Evolutionary conservation across 2,113 vertebrate genomes (phyloP), one percentile per base, ranked within the genome.

Genomic region (Dicentrarchus labrax): DNA sequence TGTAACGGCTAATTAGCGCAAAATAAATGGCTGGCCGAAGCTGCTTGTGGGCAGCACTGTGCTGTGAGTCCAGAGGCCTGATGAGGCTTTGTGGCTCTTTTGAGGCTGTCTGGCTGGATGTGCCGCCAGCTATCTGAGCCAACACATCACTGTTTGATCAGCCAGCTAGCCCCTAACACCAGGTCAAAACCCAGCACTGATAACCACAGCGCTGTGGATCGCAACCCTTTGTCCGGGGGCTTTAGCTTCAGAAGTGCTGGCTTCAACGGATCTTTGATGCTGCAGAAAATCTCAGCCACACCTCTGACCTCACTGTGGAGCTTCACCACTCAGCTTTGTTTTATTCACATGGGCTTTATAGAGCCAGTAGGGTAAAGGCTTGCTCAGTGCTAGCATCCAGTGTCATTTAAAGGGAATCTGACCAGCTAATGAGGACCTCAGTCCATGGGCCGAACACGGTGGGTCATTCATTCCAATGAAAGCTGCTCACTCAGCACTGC

Each of bases 251-350:
- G 85, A 89, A 87, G 79, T 84, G 82, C 84, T 88, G 87, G 86
- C 84, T 89, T 90, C 83, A 64, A 80, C 57, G 62, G 71, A 86
- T 65, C 83, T 88, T 85, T 77, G 67, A 82, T 84, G 86, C 85
- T 84, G 78, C 72, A 81, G 50, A 83, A 88, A 73, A 90, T 86
- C 76, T 83, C 80, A 62, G 85, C 70, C 85, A 78, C 22, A 71
- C 48, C 76, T 67, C 85, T 91, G 85, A 92, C 88, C 84, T 93
- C 93, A 93, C 86, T 73, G 80, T 41, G 56, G 53, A 86, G 80
- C 72, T 51, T 79, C 76, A 41, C 65, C 38, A 36, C 21, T 47
- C 53, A 65, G 48, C 61, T 73, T 62, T 72, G 72, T 70, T 53
- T 76, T 41, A 72, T 80, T 76, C 66, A 75, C 65, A 60, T 38